phyloP scores from a whole-genome alignment of 2,797 vertebrate genomes.

The Brotula barbata region DNA sequence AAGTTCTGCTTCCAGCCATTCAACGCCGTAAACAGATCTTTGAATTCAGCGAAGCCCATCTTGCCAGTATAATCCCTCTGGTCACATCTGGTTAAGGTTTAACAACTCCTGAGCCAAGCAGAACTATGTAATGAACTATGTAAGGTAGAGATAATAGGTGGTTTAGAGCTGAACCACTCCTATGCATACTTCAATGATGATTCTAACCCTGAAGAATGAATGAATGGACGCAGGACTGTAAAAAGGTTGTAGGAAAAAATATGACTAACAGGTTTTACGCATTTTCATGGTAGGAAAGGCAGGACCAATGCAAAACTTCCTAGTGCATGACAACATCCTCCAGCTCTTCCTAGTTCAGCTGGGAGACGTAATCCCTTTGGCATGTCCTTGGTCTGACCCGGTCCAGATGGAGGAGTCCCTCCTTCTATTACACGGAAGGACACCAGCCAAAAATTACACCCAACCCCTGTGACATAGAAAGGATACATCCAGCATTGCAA shows the following conservation, averaged over 20 bases:
- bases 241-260: not conserved
- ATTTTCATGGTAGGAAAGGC: too few relatives aligned
- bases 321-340: too few relatives aligned
- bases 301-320: too few relatives aligned
- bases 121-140: too few relatives aligned
- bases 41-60: slow-evolving; percentile 93
- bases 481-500: slow-evolving; percentile 92
- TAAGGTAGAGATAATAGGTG: not conserved
- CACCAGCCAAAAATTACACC: too few relatives aligned
- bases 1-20: slow-evolving; percentile 94
- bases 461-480: slow-evolving; percentile 51
- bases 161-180: not conserved
- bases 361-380: not conserved
- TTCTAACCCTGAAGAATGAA: too few relatives aligned
- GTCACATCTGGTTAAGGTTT: slow-evolving; percentile 62
- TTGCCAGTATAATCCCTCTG: slow-evolving; percentile 89
- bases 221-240: too few relatives aligned
- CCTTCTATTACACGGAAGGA: too few relatives aligned
- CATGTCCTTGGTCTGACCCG: too few relatives aligned
- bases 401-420: too few relatives aligned
- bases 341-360: not conserved
- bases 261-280: too few relatives aligned
- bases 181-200: not conserved
- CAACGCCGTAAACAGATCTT: slow-evolving; percentile 86
- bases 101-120: not conserved